A percentile compares a stretch with the other conserved stretches of the same genome.
phyloP scores from a whole-genome alignment of 2,888 invertebrate genomes.

The Deilephila elpenor region DNA sequence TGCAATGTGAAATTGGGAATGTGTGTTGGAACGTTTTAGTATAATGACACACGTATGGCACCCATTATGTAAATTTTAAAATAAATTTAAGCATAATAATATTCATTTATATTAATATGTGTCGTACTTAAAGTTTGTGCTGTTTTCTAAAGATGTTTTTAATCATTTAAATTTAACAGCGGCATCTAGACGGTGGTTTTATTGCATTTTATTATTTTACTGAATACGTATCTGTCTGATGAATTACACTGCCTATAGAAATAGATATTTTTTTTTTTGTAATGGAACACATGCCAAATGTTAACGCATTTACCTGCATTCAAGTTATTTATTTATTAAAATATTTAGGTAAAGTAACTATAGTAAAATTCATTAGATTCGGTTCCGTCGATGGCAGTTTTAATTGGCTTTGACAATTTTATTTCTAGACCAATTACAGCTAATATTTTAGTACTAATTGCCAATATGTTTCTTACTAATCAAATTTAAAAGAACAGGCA shows the following conservation, averaged over 20 bases:
- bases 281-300: conserved; percentile 60
- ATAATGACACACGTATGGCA: conserved; percentile 35
- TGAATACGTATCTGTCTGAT: conserved; percentile 1
- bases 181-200: not conserved
- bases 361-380: conserved; percentile 9
- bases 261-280: conserved; percentile 28
- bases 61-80: conserved; percentile 19
- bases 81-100: not conserved
- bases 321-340: conserved; percentile 47
- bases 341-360: conserved; percentile 40
- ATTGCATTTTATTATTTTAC: not conserved
- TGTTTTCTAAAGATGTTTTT: conserved; percentile 11
- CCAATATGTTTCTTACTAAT: conserved; percentile 42
- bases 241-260: conserved; percentile 20
- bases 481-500: conserved; percentile 50
- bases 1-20: conserved; percentile 56
- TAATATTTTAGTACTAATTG: conserved; percentile 14
- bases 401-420: not conserved
- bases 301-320: conserved; percentile 63
- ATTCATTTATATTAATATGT: conserved; percentile 33
- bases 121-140: conserved; percentile 39
- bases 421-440: conserved; percentile 7
- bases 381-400: not conserved
- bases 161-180: not conserved
- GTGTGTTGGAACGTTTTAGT: conserved; percentile 44